phyloP scores from a whole-genome alignment of 2,113 vertebrate species.

The Mungos mungo region DNA sequence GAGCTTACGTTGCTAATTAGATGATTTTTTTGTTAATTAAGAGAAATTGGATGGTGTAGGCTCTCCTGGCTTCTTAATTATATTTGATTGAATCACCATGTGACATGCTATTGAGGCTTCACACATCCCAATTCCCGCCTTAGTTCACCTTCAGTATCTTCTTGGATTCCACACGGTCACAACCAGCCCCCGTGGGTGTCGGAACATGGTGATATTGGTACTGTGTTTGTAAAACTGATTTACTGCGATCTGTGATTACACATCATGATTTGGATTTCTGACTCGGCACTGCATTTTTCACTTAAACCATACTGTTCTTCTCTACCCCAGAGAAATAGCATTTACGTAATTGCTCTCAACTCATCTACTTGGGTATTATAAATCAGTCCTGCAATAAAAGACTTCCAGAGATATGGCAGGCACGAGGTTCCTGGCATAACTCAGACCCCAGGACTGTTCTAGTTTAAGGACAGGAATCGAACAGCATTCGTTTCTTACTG shows the following conservation, averaged over 20 bases:
- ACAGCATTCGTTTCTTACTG: conserved; percentile 20
- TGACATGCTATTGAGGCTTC: not conserved
- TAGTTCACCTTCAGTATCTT: conserved; percentile 18
- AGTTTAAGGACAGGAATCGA: not conserved
- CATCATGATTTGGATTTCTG: conserved; percentile 64
- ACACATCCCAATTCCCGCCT: not conserved
- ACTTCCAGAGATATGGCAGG: conserved; percentile 39
- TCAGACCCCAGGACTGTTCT: not conserved
- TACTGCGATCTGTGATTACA: conserved; percentile 66
- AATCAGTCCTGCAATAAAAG: conserved; percentile 67
- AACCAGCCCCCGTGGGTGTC: not conserved
- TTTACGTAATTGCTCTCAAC: conserved; percentile 60
- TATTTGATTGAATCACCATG: conserved; percentile 54
- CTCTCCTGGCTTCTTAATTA: conserved; percentile 72
- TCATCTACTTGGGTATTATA: conserved; percentile 61
- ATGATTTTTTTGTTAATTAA: conserved; percentile 68
- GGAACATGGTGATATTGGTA: not conserved
- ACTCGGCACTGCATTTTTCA: conserved; percentile 65
- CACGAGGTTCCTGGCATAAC: conserved; percentile 8
- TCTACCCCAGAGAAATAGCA: conserved; percentile 25
- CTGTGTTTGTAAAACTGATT: conserved; percentile 62
- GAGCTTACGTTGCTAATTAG: conserved; percentile 68
- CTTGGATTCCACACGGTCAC: not conserved
- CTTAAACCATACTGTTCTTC: conserved; percentile 44
- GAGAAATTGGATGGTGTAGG: conserved; percentile 60